phyloP scores from a whole-genome alignment of 2,888 invertebrate genomes.

The Hecatera dysodea region DNA sequence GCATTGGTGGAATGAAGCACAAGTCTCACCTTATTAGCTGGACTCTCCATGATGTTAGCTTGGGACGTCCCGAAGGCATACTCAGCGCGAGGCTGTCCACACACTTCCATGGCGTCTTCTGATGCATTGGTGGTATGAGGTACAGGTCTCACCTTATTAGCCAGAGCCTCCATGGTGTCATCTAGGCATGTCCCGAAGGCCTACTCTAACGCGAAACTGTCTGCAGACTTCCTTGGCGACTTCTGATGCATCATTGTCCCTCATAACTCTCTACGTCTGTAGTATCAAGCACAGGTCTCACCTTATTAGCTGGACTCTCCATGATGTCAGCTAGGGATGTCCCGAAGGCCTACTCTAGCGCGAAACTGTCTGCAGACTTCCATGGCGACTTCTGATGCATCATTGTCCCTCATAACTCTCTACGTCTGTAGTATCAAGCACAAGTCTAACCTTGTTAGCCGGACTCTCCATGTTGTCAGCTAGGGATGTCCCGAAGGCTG shows the following conservation, averaged over 20 bases:
- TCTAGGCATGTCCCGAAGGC: conserved; percentile 86
- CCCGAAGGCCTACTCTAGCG: conserved; percentile 84
- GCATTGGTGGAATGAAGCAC: too few species aligned
- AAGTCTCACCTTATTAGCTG: too few species aligned
- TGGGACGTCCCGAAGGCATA: too few species aligned
- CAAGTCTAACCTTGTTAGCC: too few species aligned
- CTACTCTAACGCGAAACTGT: conserved; percentile 80
- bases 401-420: too few species aligned
- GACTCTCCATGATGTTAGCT: too few species aligned
- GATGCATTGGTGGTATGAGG: conserved; percentile 74
- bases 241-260: conserved; percentile 78
- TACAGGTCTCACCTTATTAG: conserved; percentile 80
- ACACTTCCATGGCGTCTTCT: too few species aligned
- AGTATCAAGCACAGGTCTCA: conserved; percentile 47
- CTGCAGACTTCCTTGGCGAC: conserved; percentile 81
- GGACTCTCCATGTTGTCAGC: too few species aligned
- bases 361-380: conserved; percentile 83
- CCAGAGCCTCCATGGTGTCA: conserved; percentile 88
- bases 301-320: conserved; percentile 87
- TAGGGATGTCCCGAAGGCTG: too few species aligned
- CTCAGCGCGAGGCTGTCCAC: too few species aligned
- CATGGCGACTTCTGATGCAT: conserved; percentile 74
- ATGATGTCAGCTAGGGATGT: conserved; percentile 87
- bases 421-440: too few species aligned
- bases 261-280: conserved; percentile 77